Evolutionary conservation across 2,113 vertebrate genomes (phyloP), one percentile per base, ranked within the genome.

Genomic region (Castor canadensis): DNA sequence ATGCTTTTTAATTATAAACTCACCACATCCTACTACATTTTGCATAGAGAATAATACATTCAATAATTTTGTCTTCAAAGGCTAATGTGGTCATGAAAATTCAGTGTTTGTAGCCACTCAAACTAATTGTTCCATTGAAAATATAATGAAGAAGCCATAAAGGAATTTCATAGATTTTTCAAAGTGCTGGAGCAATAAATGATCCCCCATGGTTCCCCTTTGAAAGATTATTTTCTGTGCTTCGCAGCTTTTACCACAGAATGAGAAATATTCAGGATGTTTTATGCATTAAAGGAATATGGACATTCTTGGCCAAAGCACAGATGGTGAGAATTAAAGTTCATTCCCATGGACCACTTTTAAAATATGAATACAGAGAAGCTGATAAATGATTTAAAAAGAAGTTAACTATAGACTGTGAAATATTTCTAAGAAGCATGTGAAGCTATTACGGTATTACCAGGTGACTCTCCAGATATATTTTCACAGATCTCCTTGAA

Each of bases 101-200:
- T 97, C 97, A 96, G 80, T 97, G 93, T 96, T 98, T 98, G 96
- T 97, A 97, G 94, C 94, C 96, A 97, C 96, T 97, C 96, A 97
- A 96, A 97, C 94, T 98, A 98, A 97, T 98, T 97, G 94, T 96
- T 98, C 93, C 93, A 89, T 95, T 98, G 97, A 96, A 97, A 95
- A 97, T 96, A 97, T 97, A 96, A 95, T 98, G 95, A 96, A 97
- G 94, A 94, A 97, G 66, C 45, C 73, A 93, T 97, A 97, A 98
- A 97, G 80, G 66, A 97, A 96, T 98, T 95, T 97, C 97, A 97
- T 94, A 96, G 94, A 97, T 98, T 96, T 98, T 97, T 97, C 96
- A 95, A 97, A 97, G 97, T 97, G 75, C 73, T 96, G 83, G 94
- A 97, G 94, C 97, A 97, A 97, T 97, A 97, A 98, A 98, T 95